phyloP scores from a whole-genome alignment of 2,113 vertebrate genomes.

The Aspiorhynchus laticeps region DNA sequence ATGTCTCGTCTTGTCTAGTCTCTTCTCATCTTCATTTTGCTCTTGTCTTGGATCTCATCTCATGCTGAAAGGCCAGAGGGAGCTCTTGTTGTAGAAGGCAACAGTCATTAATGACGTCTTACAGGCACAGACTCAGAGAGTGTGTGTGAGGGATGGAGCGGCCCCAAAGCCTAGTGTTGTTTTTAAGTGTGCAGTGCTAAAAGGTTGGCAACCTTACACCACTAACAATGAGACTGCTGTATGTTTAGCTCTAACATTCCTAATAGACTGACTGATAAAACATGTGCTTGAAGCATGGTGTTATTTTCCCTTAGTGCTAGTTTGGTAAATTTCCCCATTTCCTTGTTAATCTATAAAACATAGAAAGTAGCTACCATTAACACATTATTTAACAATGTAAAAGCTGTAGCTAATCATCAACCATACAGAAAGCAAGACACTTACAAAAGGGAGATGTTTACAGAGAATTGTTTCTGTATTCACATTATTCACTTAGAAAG shows the following conservation, averaged over 20 bases:
- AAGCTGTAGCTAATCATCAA: slow-evolving; percentile 15
- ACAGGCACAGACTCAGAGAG: slow-evolving; percentile 54
- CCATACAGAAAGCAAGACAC: not conserved
- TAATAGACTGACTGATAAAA: slow-evolving; percentile 40
- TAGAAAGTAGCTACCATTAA: slow-evolving; percentile 1
- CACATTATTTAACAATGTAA: slow-evolving; percentile 5
- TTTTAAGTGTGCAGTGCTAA: slow-evolving; percentile 56
- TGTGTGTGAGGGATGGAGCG: slow-evolving; percentile 61
- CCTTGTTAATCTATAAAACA: not conserved
- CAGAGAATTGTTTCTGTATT: slow-evolving; percentile 32
- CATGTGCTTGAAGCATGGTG: slow-evolving; percentile 43
- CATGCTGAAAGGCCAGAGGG: slow-evolving; percentile 28
- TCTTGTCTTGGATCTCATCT: not conserved
- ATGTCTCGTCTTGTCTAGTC: not conserved
- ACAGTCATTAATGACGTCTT: slow-evolving; percentile 65
- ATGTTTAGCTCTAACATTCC: slow-evolving; percentile 50
- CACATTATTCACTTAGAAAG: not conserved
- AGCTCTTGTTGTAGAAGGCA: slow-evolving; percentile 62
- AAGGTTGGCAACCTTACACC: slow-evolving; percentile 45
- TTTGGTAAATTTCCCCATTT: not conserved
- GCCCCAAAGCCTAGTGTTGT: slow-evolving; percentile 60
- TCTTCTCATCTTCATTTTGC: not conserved
- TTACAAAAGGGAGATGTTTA: slow-evolving; percentile 26
- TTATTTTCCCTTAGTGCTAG: slow-evolving; percentile 8
- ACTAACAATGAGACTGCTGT: slow-evolving; percentile 68